Evolutionary conservation across 2,888 invertebrate species (phyloP), one percentile per base, ranked within the genome.

Genomic region (Cheilosia impressa): DNA sequence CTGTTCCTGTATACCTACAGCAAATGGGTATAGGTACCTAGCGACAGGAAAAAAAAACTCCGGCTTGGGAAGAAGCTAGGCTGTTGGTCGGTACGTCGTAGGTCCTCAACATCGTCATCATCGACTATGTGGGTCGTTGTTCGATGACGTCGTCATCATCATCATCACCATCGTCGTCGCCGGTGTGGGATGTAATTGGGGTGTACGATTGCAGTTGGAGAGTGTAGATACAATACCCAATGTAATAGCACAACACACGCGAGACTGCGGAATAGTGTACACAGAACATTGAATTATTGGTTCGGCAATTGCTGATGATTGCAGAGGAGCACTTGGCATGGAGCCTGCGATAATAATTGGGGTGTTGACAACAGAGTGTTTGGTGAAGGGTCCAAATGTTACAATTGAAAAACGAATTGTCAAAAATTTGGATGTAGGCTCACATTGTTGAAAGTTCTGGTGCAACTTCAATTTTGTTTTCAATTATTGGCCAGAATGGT

Each of bases 151-250:
- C 65, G 69, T 81, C 68, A 57, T 75, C 75, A 68, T 62, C 75
- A 66, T 55, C 31, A n/a, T 53, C 57, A 13, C 41, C 43, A 24
- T 53, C 57, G 15, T 57, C 43, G 45, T 60, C 65, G 43, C 53
- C 57, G 38, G 62, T 84, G 84, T 84, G 80, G 84, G 84, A 71
- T 84, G 84, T 80, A 84, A 84, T 84, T 84, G 84, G 78, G 78
- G 72, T 52, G 24, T 78, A 83, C 63, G 78, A 77, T 60, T 71
- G 60, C 71, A 63, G 41, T 38, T 50, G 10, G 50, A 45, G 9
- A 15, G 13, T n/a, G 4, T n/a, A n/a, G 52, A 13, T 24, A 13
- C 5, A 13, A 19, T 13, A n/a, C 7, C 15, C 41, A 24, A 50
- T 34, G 58, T 76, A 76, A 76, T 76, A 66, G 60, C 76, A 53